These are phyloP conservation scores for Dendrolimus kikuchii DNA, from an alignment of 1,140 invertebrate species.

Conservation along the genomic window DNA sequence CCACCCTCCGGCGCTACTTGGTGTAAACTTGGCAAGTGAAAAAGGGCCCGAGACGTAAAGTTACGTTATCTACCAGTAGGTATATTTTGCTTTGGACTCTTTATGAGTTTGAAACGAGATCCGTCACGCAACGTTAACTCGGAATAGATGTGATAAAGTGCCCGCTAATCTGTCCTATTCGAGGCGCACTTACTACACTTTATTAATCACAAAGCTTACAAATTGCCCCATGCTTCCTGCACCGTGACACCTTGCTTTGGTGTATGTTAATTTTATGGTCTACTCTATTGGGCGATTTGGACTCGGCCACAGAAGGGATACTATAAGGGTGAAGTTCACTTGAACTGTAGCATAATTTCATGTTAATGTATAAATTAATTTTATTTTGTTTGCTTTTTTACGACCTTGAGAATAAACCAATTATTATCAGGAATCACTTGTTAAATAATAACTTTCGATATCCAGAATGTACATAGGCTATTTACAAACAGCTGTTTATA, in stretches of 20 bases:
- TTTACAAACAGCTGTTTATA: too few relatives aligned
- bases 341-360: too few relatives aligned
- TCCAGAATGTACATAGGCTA: too few relatives aligned
- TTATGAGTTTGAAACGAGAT: constrained; percentile 70
- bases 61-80: constrained; percentile 66
- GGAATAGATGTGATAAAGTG: constrained; percentile 70
- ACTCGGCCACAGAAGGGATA: constrained; percentile 11
- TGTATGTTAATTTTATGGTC: constrained; percentile 66
- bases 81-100: constrained; percentile 70
- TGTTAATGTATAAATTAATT: too few relatives aligned
- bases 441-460: too few relatives aligned
- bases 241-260: constrained; percentile 46
- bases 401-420: too few relatives aligned
- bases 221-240: constrained; percentile 67
- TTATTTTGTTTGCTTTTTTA: too few relatives aligned
- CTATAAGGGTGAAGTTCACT: too few relatives aligned
- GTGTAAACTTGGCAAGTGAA: constrained; percentile 62
- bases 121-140: constrained; percentile 69
- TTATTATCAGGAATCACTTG: too few relatives aligned
- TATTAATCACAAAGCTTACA: constrained; percentile 72
- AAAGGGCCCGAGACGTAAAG: constrained; percentile 62
- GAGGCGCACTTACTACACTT: constrained; percentile 69
- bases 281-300: constrained; percentile 55
- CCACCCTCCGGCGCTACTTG: constrained; percentile 44
- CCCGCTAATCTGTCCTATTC: constrained; percentile 69